These are phyloP conservation scores for Oreochromis spilurus DNA, from an alignment of 2,113 vertebrate genomes.

Conservation along the genomic window DNA sequence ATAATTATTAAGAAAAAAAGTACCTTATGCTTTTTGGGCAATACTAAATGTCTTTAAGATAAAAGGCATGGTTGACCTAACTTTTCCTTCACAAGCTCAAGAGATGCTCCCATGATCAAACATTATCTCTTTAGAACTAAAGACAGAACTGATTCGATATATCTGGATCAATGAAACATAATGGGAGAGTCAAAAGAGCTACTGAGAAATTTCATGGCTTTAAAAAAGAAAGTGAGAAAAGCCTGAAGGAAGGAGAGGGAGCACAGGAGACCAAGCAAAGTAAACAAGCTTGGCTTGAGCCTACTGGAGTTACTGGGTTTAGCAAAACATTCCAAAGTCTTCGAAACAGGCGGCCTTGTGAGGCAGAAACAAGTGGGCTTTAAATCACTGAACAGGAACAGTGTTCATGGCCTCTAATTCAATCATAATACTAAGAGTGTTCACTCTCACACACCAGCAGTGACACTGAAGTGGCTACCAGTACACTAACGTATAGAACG, in stretches of 20 bases:
- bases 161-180: not conserved
- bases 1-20: not conserved
- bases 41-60: not conserved
- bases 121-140: not conserved
- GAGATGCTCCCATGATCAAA: not conserved
- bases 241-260: slow-evolving; percentile 22
- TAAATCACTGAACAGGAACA: slow-evolving; percentile 64
- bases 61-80: not conserved
- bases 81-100: not conserved
- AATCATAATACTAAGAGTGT: slow-evolving; percentile 46
- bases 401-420: slow-evolving; percentile 47
- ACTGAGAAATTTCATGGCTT: slow-evolving; percentile 8
- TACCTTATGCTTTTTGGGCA: not conserved
- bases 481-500: not conserved
- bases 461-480: not conserved
- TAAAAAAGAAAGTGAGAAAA: slow-evolving; percentile 46
- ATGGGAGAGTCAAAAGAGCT: not conserved
- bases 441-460: not conserved
- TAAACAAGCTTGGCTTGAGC: slow-evolving; percentile 68
- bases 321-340: slow-evolving; percentile 75
- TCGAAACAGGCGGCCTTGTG: slow-evolving; percentile 67
- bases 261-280: slow-evolving; percentile 54
- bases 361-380: slow-evolving; percentile 60
- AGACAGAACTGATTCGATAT: not conserved
- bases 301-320: slow-evolving; percentile 71